Base-by-base conservation (phyloP, 1,140 invertebrate species). In the Drosophila ironensis region DNA sequence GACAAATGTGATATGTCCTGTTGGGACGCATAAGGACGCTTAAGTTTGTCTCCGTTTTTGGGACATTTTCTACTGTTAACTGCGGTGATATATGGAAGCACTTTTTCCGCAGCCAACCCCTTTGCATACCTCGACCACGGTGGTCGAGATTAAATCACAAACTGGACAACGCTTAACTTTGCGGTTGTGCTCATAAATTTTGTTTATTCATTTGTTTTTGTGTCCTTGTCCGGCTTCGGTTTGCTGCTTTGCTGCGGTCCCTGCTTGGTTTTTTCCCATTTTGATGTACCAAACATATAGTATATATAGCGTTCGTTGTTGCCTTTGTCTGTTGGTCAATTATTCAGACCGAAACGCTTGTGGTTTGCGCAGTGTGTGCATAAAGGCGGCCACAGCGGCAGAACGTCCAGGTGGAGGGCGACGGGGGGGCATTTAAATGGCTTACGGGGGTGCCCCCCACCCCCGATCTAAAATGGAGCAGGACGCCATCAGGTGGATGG, bases 161-260 rank as follows among this genome's bases (percentile, higher is more conserved):
- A 40, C 56, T 61, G 69, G 27, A 73, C 46, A 52, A 40, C 64
- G 70, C 59, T 86, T 84, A 75, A 86, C 56, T 69, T 44, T 80
- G 78, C 33, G 78, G 74, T 78, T 78, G 38, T 24, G 70, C 51
- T 72, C 60, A 86, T 68, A 80, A 86, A 86, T 75, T 70, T 86
- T 80, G 80, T 84, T 75, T 84, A 75, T 80, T 80, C 71, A 75
- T 74, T 82, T 82, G 64, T 66, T 80, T 20, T 37, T 40, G 53
- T 46, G 45, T 42, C 42, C 37, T 19, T 53, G 72, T 44, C 42
- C 25, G 42, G 22, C 11, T 56, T 35, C 47, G 52, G 77, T 82
- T 84, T 84, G 74, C 71, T 84, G 56, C 77, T 82, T 84, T 84
- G 74, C 71, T 84, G 80, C 67, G 80, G 80, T 84, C 40, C 44